phyloP scores from a whole-genome alignment of 2,113 vertebrate genomes.

The Prinia subflava region DNA sequence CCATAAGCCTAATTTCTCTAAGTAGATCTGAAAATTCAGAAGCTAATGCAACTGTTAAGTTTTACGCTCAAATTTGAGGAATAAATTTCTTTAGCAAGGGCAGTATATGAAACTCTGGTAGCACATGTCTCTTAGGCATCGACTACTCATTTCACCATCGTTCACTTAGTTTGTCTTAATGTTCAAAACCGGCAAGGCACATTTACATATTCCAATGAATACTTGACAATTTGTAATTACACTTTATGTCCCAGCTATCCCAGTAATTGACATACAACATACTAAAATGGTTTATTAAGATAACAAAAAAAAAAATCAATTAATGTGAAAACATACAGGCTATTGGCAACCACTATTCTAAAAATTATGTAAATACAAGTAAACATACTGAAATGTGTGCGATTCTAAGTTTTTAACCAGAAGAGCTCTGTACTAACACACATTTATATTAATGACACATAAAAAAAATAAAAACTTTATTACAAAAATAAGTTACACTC shows the following conservation, averaged over 20 bases:
- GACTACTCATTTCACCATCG: constrained; percentile 73
- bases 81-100: constrained; percentile 70
- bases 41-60: constrained; percentile 69
- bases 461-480: constrained; percentile 99
- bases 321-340: constrained; percentile 82
- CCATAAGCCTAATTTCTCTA: constrained; percentile 67
- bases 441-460: constrained; percentile 90
- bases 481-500: constrained; percentile 99
- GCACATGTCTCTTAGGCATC: constrained; percentile 69
- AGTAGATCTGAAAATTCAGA: constrained; percentile 67
- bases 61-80: constrained; percentile 65
- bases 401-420: constrained; percentile 82
- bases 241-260: constrained; percentile 85
- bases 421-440: constrained; percentile 85
- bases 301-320: constrained; percentile 76
- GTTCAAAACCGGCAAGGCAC: constrained; percentile 84
- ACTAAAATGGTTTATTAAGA: constrained; percentile 83
- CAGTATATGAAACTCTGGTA: constrained; percentile 73
- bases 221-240: constrained; percentile 85
- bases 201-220: constrained; percentile 87
- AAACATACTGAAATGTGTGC: constrained; percentile 85
- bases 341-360: constrained; percentile 84
- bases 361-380: constrained; percentile 83
- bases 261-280: constrained; percentile 85
- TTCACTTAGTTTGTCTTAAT: constrained; percentile 71